Base-by-base conservation (phyloP, 2,888 invertebrate genomes). In the Colletes collaris region DNA sequence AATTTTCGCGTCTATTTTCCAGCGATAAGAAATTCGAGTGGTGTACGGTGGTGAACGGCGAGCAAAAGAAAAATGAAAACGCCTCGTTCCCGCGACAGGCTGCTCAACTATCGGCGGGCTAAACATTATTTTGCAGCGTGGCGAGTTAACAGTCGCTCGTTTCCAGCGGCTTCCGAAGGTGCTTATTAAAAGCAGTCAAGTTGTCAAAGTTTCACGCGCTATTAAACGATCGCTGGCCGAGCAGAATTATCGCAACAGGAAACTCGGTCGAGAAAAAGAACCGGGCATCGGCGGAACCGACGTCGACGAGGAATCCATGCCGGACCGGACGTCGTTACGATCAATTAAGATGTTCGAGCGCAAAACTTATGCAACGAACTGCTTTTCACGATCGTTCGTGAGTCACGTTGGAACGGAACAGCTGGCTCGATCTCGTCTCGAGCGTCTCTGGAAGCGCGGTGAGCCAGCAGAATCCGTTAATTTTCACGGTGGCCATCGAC, bases 311-410 rank as follows among this genome's bases (percentile, higher is more conserved):
- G 66, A 82, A 59, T 50, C 13, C 4, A 50, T 4, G 5, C 37
- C 46, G 49, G 71, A 19, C 70, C 53, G 56, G 58, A 46, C 53
- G 64, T 56, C 67, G 71, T 82, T 74, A 79, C 66, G 69, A 50
- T 76, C 67, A 76, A 84, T 84, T 84, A 84, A 70, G 76, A 84
- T 67, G 82, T 84, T 76, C 74, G 66, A 56, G 44, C 65, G 79
- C 62, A 79, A 76, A 82, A 72, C 71, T 83, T 81, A 74, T 56
- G 65, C 75, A 81, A 79, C 62, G 19, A 19, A 49, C 46, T 62
- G 59, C 50, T 69, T 79, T 73, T 53, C 71, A 52, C 63, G 81
- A 74, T 63, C 58, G 53, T 49, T 50, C 73, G 72, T 59, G 75
- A 83, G 63, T 81, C 75, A 76, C 50, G 72, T 7, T 13, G 16